Evolutionary conservation across 2,113 vertebrate species (phyloP).

Genomic region (Ploceus nigricollis): DNA sequence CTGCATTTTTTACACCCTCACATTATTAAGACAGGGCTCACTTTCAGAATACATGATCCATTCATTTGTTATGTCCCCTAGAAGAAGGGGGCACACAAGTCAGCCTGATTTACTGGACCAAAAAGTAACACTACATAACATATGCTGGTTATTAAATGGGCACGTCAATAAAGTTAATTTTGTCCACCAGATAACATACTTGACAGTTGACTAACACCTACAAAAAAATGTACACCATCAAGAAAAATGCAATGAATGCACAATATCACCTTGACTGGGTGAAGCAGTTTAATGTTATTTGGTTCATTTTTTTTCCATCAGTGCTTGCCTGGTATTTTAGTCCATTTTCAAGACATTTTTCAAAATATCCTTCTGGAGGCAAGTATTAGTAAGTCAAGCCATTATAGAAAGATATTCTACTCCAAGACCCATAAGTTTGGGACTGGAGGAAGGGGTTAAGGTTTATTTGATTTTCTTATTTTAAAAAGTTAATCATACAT

Average conservation of each 20-base stretch:
- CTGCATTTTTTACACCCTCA: background rate
- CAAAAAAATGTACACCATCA: background rate
- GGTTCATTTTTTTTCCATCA: background rate
- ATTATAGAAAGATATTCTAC: background rate
- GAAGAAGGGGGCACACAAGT: background rate
- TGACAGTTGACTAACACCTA: background rate
- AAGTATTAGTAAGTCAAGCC: background rate
- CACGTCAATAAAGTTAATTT: background rate
- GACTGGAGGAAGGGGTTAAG: rapidly evolving
- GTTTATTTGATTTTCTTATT: background rate
- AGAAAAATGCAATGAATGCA: background rate
- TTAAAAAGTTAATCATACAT: background rate
- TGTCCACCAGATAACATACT: background rate
- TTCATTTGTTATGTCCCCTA: rapidly evolving
- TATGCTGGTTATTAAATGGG: background rate
- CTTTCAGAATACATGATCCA: background rate
- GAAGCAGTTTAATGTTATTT: background rate
- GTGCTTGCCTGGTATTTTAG: background rate
- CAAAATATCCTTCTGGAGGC: background rate
- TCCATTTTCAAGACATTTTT: background rate
- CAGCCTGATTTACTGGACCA: background rate
- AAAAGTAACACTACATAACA: background rate
- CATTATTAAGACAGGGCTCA: rapidly evolving
- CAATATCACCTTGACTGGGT: background rate
- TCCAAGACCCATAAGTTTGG: background rate